A percentile compares a stretch with the other conserved stretches of the same genome.
Evolutionary conservation across 2,797 vertebrate genomes (phyloP).

Genomic region (Sparus aurata): DNA sequence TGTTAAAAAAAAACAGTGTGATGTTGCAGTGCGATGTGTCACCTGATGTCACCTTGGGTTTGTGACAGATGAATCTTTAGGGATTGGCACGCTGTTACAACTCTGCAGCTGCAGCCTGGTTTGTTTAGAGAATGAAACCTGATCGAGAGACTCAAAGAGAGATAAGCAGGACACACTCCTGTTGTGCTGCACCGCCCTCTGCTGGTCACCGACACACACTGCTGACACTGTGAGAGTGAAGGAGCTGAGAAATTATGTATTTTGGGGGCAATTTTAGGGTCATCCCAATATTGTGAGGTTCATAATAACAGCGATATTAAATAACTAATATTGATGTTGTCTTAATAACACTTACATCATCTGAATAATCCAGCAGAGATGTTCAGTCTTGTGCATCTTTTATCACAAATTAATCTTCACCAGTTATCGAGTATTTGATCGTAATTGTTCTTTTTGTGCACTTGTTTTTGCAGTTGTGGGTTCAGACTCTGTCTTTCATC

Average conservation of each 20-base stretch:
- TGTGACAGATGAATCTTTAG: neutral
- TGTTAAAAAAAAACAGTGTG: too few relatives aligned
- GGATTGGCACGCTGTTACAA: neutral
- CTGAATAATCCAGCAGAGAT: too few relatives aligned
- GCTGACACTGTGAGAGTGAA: neutral
- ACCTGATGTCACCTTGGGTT: neutral
- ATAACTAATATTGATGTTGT: too few relatives aligned
- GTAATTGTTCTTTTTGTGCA: too few relatives aligned
- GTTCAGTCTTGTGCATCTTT: too few relatives aligned
- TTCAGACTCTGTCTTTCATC: too few relatives aligned
- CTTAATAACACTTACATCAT: too few relatives aligned
- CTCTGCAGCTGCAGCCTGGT: neutral
- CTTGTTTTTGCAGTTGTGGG: too few relatives aligned
- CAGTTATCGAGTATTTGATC: too few relatives aligned
- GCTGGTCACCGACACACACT: conserved; percentile 46
- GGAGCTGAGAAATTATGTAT: neutral
- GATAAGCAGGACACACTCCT: neutral
- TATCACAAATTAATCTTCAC: too few relatives aligned
- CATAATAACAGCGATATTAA: too few relatives aligned
- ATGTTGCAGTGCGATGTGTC: neutral
- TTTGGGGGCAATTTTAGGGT: neutral
- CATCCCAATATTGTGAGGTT: too few relatives aligned
- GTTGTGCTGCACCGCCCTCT: conserved; percentile 69
- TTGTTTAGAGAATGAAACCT: neutral
- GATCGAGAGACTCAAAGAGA: neutral